Base-by-base conservation (phyloP, 2,797 vertebrate genomes). In the Acanthornis magna region DNA sequence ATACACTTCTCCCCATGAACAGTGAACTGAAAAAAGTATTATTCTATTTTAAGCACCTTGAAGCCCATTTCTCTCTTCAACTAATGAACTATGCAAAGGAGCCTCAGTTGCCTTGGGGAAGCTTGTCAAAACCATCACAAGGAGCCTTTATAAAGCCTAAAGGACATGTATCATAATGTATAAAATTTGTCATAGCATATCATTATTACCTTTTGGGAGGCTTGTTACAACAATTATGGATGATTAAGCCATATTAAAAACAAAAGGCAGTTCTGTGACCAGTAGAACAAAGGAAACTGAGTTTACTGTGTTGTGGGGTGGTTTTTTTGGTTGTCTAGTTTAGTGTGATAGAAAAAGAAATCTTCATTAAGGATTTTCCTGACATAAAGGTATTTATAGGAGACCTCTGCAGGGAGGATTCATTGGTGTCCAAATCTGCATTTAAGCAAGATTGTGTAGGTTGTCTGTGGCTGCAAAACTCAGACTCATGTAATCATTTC, bases 71-170 rank as follows among this genome's bases (percentile, higher is more conserved):
- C 43, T 82, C 63, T 88, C 85, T 91, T 91, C 67, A 86, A 29
- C 60, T 94, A 95, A 94, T 82, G 84, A 96, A 95, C 77, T 93
- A 91, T 89, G 93, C 80, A 90, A 82, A 92, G 81, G 61, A 96
- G 74, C 78, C 86, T 79, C 90, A 74, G 79, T 89, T 81, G 77
- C 93, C 90, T 85, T 77, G n/a, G 90, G 93, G 84, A 90, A 93
- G 50, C 93, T 94, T 96, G 92, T 94, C 93, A 95, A 93, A 92
- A 60, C 45, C 83, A 80, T 96, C 90, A 89, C 29, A 73, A 61
- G 71, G 51, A 96, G 38, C 61, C 81, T 86, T 90, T 87, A 74
- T 61, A 85, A 95, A 95, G 88, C 90, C 88, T 89, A 82, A 89
- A 93, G 92, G 86, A 95, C 82, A 77, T 79, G 80, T 82, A 95